A percentile compares a stretch with the other conserved stretches of the same genome.
Evolutionary conservation across 2,888 invertebrate genomes (phyloP).

Genomic region (Hyposoter dolosus): DNA sequence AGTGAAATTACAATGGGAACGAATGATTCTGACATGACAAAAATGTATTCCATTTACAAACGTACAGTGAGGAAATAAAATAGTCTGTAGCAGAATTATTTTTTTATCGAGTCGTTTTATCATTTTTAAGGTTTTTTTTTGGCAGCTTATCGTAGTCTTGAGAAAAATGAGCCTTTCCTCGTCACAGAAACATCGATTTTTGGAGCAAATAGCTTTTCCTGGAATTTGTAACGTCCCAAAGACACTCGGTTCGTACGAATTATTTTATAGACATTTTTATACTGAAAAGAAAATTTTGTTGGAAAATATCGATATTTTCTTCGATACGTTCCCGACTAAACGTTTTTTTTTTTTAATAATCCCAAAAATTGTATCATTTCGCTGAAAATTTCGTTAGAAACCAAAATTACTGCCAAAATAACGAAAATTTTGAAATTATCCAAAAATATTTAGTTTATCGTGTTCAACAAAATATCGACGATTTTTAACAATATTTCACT

Average conservation of each 20-base stretch:
- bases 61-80: neutral
- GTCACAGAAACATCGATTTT: neutral
- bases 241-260: slow-evolving; percentile 26
- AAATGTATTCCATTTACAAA: slow-evolving; percentile 1
- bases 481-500: too few relatives aligned
- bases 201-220: slow-evolving; percentile 57
- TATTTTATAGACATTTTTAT: slow-evolving; percentile 47
- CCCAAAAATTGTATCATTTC: too few relatives aligned
- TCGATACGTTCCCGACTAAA: too few relatives aligned
- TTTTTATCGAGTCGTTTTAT: neutral
- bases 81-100: neutral
- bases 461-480: too few relatives aligned
- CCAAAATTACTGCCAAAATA: too few relatives aligned
- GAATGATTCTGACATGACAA: slow-evolving; percentile 1
- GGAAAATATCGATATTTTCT: too few relatives aligned
- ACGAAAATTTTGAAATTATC: too few relatives aligned
- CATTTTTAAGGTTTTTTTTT: neutral
- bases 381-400: too few relatives aligned
- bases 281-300: too few relatives aligned
- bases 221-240: slow-evolving; percentile 56
- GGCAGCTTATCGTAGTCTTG: neutral
- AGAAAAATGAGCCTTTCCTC: neutral
- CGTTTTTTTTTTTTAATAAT: too few relatives aligned
- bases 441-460: too few relatives aligned
- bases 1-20: slow-evolving; percentile 18